These are phyloP conservation scores for Antennarius striatus DNA, from an alignment of 2,113 vertebrate genomes.

Conservation along the genomic window DNA sequence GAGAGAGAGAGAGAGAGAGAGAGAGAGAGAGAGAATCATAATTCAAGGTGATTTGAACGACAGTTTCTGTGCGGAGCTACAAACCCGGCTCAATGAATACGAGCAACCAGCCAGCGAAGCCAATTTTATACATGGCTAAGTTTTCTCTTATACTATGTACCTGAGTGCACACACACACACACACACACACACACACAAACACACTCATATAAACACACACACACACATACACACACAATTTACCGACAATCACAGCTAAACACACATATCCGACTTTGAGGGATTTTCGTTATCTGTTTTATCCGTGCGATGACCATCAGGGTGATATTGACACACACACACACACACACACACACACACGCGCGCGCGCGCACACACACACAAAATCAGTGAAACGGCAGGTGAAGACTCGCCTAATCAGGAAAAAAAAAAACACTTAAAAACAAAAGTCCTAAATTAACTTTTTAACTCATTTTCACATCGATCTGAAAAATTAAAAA, in stretches of 20 bases:
- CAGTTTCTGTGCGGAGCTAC: slow-evolving; percentile 57
- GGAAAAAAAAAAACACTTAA: no score
- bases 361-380: no score
- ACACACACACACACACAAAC: slow-evolving; percentile 11
- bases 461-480: no score
- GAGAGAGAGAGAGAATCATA: slow-evolving; percentile 18
- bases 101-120: slow-evolving; percentile 63
- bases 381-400: no score
- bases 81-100: slow-evolving; percentile 61
- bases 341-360: not conserved
- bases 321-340: slow-evolving; percentile 1
- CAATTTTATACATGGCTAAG: slow-evolving; percentile 76
- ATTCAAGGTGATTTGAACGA: slow-evolving; percentile 66
- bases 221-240: slow-evolving; percentile 11
- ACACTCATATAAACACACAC: slow-evolving; percentile 15
- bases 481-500: no score
- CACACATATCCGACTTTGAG: slow-evolving; percentile 6
- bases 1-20: slow-evolving; percentile 6
- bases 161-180: slow-evolving; percentile 24
- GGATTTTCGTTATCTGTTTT: slow-evolving; percentile 24
- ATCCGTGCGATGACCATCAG: slow-evolving; percentile 14
- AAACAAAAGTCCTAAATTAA: no score
- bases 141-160: slow-evolving; percentile 66
- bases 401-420: no score
- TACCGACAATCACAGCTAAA: not conserved